A percentile compares a stretch with the other conserved stretches of the same genome.
These are phyloP conservation scores for Clamator glandarius DNA, from an alignment of 2,797 vertebrate species.

Conservation along the genomic window DNA sequence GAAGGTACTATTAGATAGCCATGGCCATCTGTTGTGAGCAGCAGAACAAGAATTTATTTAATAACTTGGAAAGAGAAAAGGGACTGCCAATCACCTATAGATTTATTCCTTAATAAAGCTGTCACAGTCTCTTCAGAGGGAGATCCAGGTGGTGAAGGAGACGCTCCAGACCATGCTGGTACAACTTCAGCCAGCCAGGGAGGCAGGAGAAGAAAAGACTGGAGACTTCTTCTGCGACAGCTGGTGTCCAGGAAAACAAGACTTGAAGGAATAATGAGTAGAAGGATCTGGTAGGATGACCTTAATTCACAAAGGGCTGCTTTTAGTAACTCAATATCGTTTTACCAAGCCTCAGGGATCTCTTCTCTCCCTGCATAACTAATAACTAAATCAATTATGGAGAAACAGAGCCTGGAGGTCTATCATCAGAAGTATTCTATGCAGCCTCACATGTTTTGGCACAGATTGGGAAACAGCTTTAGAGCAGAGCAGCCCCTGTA, in stretches of 20 bases:
- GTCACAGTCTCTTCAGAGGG: conserved; percentile 85
- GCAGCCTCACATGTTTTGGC: not conserved
- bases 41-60: conserved; percentile 74
- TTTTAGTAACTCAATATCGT: conserved; percentile 63
- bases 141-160: conserved; percentile 90
- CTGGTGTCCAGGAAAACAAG: conserved; percentile 78
- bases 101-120: conserved; percentile 82
- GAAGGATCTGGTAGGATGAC: not conserved
- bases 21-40: conserved; percentile 81
- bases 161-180: conserved; percentile 84
- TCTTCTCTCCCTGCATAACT: conserved; percentile 18
- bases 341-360: conserved; percentile 48
- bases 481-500: conserved; percentile 47
- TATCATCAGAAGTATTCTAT: not conserved
- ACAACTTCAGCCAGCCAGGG: conserved; percentile 81
- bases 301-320: conserved; percentile 48
- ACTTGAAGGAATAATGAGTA: conserved; percentile 59
- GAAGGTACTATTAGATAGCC: conserved; percentile 80
- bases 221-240: conserved; percentile 86
- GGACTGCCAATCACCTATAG: conserved; percentile 76
- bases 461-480: conserved; percentile 65
- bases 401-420: conserved; percentile 47
- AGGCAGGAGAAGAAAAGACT: conserved; percentile 76
- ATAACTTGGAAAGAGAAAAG: conserved; percentile 72
- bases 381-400: conserved; percentile 52